Percentiles rank a stretch among this genome's conserved stretches.
phyloP scores from a whole-genome alignment of 2,888 invertebrate genomes.

The Zygogramma bicolorata region DNA sequence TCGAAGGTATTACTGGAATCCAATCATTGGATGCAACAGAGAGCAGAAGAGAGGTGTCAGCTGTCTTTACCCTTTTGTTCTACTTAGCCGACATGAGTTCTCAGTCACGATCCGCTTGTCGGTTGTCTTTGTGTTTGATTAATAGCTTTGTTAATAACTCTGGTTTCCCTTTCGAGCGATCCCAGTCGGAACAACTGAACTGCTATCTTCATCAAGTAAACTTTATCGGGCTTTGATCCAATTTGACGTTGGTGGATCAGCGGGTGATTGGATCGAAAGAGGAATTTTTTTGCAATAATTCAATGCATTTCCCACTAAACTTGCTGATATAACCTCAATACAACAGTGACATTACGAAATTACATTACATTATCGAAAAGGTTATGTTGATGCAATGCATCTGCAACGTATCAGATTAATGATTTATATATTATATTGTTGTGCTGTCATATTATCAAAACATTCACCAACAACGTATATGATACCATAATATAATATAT shows the following conservation, averaged over 20 bases:
- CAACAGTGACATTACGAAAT: no score
- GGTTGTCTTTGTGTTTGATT: constrained; percentile 64
- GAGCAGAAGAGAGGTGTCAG: constrained; percentile 8
- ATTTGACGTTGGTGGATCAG: constrained; percentile 32
- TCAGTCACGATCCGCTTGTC: constrained; percentile 64
- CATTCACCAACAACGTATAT: no score
- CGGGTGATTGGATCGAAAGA: not conserved
- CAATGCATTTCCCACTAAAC: no score
- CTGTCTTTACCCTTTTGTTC: constrained; percentile 63
- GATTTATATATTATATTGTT: no score
- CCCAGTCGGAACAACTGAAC: constrained; percentile 54
- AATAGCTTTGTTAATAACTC: constrained; percentile 63
- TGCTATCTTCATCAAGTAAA: constrained; percentile 49
- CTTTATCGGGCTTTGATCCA: constrained; percentile 47
- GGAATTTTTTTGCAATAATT: not conserved
- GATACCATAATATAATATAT: no score
- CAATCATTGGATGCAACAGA: not conserved
- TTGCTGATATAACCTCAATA: no score
- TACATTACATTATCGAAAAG: no score
- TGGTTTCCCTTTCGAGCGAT: constrained; percentile 52
- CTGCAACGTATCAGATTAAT: no score
- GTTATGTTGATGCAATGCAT: no score
- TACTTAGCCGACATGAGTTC: constrained; percentile 61
- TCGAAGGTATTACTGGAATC: not conserved
- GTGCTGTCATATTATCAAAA: no score